A percentile compares a stretch with the other conserved stretches of the same genome.
phyloP scores from a whole-genome alignment of 2,113 vertebrate genomes.

The Atlantisia rogersi region DNA sequence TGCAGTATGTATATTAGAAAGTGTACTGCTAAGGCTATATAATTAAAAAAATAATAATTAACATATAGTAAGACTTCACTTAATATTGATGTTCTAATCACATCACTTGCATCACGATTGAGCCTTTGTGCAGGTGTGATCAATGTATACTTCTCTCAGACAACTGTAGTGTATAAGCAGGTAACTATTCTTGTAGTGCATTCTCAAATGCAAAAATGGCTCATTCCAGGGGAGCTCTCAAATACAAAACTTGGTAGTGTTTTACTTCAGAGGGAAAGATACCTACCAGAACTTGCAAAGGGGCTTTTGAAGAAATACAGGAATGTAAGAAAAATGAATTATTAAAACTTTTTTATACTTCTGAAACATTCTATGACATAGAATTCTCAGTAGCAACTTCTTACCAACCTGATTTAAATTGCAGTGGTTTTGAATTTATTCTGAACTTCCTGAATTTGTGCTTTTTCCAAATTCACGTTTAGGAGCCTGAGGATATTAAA shows the following conservation, averaged over 20 bases:
- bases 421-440: not conserved
- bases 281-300: not conserved
- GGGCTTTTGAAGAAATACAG: not conserved
- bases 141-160: not conserved
- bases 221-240: not conserved
- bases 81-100: not conserved
- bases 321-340: not conserved
- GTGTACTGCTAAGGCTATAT: not conserved
- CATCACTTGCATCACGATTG: not conserved
- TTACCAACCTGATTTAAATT: not conserved
- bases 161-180: not conserved
- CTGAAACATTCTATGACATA: not conserved
- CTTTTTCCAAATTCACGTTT: constrained; percentile 43
- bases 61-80: not conserved
- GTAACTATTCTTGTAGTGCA: not conserved
- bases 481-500: constrained; percentile 84
- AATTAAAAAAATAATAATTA: not conserved
- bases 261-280: not conserved
- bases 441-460: not conserved
- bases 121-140: not conserved
- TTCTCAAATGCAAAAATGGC: not conserved
- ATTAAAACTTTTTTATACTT: not conserved
- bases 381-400: not conserved
- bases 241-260: not conserved
- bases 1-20: not conserved